A percentile compares a stretch with the other conserved stretches of the same genome.
Evolutionary conservation across 23 tunicate genomes (phyloP).

Genomic region (Oikopleura albicans): DNA sequence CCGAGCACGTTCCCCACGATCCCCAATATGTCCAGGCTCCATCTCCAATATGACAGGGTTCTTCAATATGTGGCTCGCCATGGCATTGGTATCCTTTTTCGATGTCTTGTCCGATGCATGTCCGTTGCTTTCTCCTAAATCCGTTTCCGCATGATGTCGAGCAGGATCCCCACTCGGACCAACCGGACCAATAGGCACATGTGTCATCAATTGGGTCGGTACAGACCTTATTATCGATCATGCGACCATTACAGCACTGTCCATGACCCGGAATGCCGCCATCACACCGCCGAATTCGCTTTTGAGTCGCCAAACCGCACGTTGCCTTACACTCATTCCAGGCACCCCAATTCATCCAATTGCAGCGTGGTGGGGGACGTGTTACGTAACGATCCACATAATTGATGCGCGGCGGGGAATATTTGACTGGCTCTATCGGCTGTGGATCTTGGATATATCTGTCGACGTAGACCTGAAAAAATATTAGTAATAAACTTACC

Average conservation of each 20-base stretch:
- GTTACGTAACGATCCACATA: constrained; percentile 5
- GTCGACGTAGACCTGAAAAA: neutral
- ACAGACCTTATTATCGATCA: constrained; percentile 36
- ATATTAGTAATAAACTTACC: no score
- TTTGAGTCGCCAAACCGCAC: constrained; percentile 40
- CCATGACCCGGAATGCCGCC: constrained; percentile 53
- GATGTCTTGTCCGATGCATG: constrained; percentile 17
- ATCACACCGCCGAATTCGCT: constrained; percentile 56
- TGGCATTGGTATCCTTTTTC: neutral
- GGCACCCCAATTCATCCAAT: constrained; percentile 71
- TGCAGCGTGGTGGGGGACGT: constrained; percentile 18
- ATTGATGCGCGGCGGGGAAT: neutral
- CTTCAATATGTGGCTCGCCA: neutral
- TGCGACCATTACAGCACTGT: constrained; percentile 32
- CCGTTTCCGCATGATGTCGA: constrained; percentile 61
- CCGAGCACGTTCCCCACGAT: neutral
- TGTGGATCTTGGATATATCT: neutral
- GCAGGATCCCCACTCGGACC: constrained; percentile 51
- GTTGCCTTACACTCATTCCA: constrained; percentile 62
- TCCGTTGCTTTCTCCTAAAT: constrained; percentile 25
- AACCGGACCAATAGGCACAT: constrained; percentile 85
- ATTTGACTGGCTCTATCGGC: no score
- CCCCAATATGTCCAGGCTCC: neutral
- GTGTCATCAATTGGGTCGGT: constrained; percentile 32
- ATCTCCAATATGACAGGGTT: neutral